Percentiles rank a stretch among this genome's conserved stretches.
phyloP scores from a whole-genome alignment of 92 coral and sea anemone genomes.

The Isaurus tuberculatus region DNA sequence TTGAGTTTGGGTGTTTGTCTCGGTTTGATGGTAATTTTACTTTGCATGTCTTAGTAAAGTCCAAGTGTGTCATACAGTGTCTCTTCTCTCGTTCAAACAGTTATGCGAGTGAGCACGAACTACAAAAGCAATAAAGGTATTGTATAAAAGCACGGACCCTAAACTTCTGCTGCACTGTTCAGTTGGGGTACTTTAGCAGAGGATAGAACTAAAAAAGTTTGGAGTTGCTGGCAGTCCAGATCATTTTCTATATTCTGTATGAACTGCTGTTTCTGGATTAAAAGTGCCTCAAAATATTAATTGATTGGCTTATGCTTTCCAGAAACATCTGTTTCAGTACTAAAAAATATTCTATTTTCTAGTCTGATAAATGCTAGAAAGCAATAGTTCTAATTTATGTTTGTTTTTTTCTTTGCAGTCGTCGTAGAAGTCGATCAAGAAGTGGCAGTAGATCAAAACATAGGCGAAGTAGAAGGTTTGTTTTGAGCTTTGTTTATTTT shows the following conservation, averaged over 20 bases:
- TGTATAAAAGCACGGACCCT: slow-evolving; percentile 69
- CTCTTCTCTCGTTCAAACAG: slow-evolving; percentile 96
- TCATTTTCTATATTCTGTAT: background rate
- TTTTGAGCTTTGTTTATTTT: background rate
- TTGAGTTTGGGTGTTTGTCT: background rate
- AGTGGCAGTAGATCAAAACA: slow-evolving; percentile 45
- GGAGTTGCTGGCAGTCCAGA: slow-evolving; percentile 15
- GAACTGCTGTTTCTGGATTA: slow-evolving; percentile 5
- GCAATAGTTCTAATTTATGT: background rate
- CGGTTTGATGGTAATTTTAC: slow-evolving; percentile 34
- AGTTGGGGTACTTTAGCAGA: slow-evolving; percentile 7
- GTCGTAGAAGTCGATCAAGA: slow-evolving; percentile 63
- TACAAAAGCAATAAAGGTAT: slow-evolving; percentile 93
- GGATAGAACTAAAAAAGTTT: background rate
- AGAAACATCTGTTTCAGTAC: background rate
- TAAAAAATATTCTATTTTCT: background rate
- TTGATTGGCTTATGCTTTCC: background rate
- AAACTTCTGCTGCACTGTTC: slow-evolving; percentile 42
- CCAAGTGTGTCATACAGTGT: slow-evolving; percentile 87
- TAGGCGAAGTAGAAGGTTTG: slow-evolving; percentile 23
- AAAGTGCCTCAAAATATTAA: background rate
- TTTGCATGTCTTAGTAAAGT: slow-evolving; percentile 47
- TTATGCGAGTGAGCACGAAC: slow-evolving; percentile 95
- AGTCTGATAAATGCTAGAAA: background rate
- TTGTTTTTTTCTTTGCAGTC: slow-evolving; percentile 24